Evolutionary conservation across 1,140 invertebrate species (phyloP).

Genomic region (Hestina assimilis): DNA sequence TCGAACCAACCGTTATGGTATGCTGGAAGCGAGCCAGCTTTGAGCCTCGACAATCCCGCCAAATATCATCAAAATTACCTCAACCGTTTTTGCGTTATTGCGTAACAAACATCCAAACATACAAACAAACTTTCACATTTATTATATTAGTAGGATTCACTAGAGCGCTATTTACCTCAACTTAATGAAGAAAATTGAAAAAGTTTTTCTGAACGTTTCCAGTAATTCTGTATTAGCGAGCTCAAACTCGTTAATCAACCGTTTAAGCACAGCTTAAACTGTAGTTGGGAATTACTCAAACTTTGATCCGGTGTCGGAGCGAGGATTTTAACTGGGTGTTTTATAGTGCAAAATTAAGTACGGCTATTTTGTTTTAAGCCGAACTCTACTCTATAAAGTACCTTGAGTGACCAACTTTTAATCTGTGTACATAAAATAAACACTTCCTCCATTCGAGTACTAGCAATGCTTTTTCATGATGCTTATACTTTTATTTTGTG

Average conservation of each 20-base stretch:
- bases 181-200: slow-evolving; percentile 34
- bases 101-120: too few relatives aligned
- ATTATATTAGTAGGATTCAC: background rate
- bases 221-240: slow-evolving; percentile 22
- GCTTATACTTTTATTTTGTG: too few relatives aligned
- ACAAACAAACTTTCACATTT: too few relatives aligned
- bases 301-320: slow-evolving; percentile 34
- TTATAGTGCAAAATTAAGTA: slow-evolving; percentile 23
- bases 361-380: slow-evolving; percentile 12
- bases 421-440: slow-evolving; percentile 4
- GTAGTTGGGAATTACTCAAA: slow-evolving; percentile 38
- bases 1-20: too few relatives aligned
- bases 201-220: slow-evolving; percentile 27
- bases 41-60: too few relatives aligned
- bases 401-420: slow-evolving; percentile 13
- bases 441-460: too few relatives aligned
- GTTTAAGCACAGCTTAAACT: slow-evolving; percentile 38
- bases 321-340: slow-evolving; percentile 22
- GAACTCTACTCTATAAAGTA: slow-evolving; percentile 5
- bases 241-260: slow-evolving; percentile 37
- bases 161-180: slow-evolving; percentile 9
- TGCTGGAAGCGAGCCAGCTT: too few relatives aligned
- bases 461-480: too few relatives aligned
- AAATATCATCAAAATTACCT: too few relatives aligned
- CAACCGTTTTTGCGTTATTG: too few relatives aligned